phyloP scores from a whole-genome alignment of 1,140 invertebrate species.

The Drosophila carrolli region DNA sequence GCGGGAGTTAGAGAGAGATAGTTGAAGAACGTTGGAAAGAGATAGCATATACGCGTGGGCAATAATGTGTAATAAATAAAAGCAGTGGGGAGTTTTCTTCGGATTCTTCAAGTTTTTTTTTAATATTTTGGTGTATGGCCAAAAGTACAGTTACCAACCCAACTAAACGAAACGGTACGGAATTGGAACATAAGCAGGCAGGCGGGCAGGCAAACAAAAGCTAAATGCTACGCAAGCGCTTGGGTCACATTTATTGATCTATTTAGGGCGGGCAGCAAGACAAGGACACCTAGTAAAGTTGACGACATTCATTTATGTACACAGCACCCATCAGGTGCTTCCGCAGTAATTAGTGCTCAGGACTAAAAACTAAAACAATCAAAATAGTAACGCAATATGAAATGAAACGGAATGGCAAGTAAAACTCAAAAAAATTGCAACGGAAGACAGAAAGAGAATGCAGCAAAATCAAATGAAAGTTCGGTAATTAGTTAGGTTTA shows the following conservation, averaged over 20 bases:
- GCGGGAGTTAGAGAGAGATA: constrained; percentile 16
- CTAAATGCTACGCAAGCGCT: constrained; percentile 50
- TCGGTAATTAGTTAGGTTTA: constrained; percentile 40
- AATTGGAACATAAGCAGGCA: constrained; percentile 38
- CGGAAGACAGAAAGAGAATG: constrained; percentile 33
- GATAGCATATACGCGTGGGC: constrained; percentile 27
- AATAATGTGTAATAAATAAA: constrained; percentile 28
- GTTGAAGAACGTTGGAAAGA: constrained; percentile 26
- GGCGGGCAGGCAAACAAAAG: constrained; percentile 36
- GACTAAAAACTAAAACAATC: constrained; percentile 12
- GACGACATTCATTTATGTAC: constrained; percentile 39
- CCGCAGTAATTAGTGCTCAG: constrained; percentile 20
- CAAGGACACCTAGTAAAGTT: constrained; percentile 33
- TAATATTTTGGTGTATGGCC: constrained; percentile 7
- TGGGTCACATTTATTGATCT: constrained; percentile 1
- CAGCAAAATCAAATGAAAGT: constrained; percentile 57
- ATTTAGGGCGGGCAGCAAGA: constrained; percentile 27
- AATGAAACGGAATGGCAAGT: not conserved
- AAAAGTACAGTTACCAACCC: constrained; percentile 30
- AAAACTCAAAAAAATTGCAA: too few relatives aligned
- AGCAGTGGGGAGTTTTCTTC: constrained; percentile 3
- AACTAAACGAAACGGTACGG: constrained; percentile 20
- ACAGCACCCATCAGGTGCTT: constrained; percentile 12
- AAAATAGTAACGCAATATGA: constrained; percentile 17
- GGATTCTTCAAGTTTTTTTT: constrained; percentile 11